Percentiles rank a stretch among this genome's conserved stretches.
phyloP scores from a whole-genome alignment of 2,797 vertebrate species.

The Miichthys miiuy region DNA sequence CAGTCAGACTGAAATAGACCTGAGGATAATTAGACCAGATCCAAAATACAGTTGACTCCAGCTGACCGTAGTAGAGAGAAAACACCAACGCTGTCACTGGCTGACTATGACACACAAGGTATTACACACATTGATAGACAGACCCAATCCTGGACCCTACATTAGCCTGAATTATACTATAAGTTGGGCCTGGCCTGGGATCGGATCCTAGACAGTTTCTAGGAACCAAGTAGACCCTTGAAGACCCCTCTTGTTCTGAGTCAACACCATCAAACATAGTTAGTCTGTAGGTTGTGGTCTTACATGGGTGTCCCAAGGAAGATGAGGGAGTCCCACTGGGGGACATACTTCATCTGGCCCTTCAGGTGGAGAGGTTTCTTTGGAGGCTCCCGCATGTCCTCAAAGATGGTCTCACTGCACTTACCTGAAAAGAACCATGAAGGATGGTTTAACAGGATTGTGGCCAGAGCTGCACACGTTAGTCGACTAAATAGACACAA shows the following conservation, averaged over 20 bases:
- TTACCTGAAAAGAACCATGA: constrained; percentile 73
- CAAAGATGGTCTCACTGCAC: constrained; percentile 86
- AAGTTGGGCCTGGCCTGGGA: not conserved
- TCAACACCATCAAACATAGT: not conserved
- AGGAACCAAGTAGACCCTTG: not conserved
- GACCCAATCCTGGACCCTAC: not conserved
- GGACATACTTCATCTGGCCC: constrained; percentile 87
- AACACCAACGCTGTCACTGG: not conserved
- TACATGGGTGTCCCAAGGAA: constrained; percentile 87
- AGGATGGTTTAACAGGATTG: not conserved
- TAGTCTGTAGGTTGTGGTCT: constrained; percentile 33
- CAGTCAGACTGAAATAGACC: not conserved
- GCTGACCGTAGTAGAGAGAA: not conserved
- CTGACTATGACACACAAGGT: not conserved
- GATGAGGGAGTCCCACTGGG: constrained; percentile 87
- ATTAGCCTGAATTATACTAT: not conserved
- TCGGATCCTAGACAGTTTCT: not conserved
- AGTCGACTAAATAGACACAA: too few species aligned
- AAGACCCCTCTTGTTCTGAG: not conserved
- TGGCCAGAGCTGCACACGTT: not conserved
- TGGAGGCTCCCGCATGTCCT: constrained; percentile 84
- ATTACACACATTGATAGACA: not conserved
- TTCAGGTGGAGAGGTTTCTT: constrained; percentile 87
- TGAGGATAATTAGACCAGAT: not conserved
- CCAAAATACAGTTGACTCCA: not conserved